Conservation (phyloP, 2,797 vertebrate genomes). For the Rhincodon typus region DNA sequence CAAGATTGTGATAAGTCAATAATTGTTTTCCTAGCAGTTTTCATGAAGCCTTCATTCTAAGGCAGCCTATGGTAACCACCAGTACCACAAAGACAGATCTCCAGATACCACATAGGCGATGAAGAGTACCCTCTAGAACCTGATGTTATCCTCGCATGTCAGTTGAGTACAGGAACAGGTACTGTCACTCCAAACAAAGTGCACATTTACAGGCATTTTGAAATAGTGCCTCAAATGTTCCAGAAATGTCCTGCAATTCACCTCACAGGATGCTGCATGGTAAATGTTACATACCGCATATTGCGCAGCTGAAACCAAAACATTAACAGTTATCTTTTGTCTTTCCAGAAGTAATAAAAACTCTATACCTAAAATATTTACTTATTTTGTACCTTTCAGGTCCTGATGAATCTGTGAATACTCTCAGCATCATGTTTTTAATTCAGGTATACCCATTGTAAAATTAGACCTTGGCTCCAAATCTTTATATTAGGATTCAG, state of each 20-base stretch:
- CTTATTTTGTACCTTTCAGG: neutral
- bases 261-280: neutral
- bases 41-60: neutral
- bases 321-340: neutral
- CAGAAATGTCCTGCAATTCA: neutral
- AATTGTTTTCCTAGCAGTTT: no score
- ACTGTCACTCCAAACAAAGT: neutral
- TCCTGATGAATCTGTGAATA: neutral
- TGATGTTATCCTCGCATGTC: neutral
- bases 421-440: neutral
- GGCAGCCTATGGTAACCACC: neutral
- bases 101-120: neutral
- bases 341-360: neutral
- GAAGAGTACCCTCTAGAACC: neutral
- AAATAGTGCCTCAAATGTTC: neutral
- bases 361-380: neutral
- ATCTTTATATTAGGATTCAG: neutral
- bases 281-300: neutral
- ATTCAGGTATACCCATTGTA: neutral
- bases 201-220: neutral
- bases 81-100: neutral
- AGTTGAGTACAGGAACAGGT: neutral
- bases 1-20: no score
- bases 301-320: neutral
- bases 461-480: neutral